These are phyloP conservation scores for Rafetus swinhoei DNA, from an alignment of 2,113 vertebrate genomes.

Conservation along the genomic window DNA sequence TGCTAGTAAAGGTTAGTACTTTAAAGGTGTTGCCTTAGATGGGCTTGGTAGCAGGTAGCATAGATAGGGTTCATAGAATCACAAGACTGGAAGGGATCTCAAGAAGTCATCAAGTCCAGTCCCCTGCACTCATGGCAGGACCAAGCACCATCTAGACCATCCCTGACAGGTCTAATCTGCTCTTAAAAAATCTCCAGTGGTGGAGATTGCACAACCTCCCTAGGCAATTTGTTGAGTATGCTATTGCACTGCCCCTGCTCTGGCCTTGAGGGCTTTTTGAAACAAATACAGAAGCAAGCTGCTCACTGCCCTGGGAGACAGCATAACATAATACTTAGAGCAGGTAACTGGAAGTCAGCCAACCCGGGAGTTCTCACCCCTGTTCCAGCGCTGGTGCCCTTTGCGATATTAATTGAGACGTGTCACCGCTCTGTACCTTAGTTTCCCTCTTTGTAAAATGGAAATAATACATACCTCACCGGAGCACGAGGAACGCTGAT, in stretches of 20 bases:
- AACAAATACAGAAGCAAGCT: neutral
- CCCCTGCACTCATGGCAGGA: too few species aligned
- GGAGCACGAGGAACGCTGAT: neutral
- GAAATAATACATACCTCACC: neutral
- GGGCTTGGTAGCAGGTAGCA: neutral
- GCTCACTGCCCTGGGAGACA: neutral
- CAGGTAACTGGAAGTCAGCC: neutral
- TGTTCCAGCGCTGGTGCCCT: accelerated
- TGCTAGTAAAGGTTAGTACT: too few species aligned
- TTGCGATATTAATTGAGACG: neutral
- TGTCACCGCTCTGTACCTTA: neutral
- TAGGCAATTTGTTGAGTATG: neutral
- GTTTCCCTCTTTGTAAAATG: neutral
- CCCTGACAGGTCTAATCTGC: too few species aligned
- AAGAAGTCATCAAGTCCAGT: too few species aligned
- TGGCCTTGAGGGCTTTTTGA: neutral
- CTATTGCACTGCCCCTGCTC: neutral
- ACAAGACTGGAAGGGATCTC: too few species aligned
- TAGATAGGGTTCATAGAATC: neutral
- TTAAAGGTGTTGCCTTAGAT: neutral
- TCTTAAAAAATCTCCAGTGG: too few species aligned
- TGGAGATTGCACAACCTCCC: too few species aligned
- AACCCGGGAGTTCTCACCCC: neutral
- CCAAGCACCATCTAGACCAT: too few species aligned
- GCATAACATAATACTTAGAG: neutral